Evolutionary conservation across 2,888 invertebrate species (phyloP), one percentile per base, ranked within the genome.

Genomic region (Euclidia mi): DNA sequence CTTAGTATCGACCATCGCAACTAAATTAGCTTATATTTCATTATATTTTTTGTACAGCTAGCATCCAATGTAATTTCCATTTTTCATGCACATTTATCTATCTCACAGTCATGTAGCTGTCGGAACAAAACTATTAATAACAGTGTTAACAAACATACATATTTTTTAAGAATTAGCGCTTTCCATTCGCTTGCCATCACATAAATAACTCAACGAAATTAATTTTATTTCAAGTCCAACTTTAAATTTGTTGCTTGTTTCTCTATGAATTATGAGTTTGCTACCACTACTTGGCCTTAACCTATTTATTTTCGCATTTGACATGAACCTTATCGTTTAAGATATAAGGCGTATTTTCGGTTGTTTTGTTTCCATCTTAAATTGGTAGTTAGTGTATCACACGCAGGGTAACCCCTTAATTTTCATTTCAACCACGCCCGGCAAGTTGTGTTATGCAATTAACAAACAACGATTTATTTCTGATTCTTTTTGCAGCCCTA

Each of bases 391-490:
- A 47, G 52, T 56, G 37, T 59, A 75, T 71, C 71, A 62, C 67
- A 65, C 56, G 67, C 71, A 71, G 71, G 71, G 68, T 57, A 42
- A 51, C 67, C 71, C 71, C 62, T 71, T 71, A 71, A 71, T 71
- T 71, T 67, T 67, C 66, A 67, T 67, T 67, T 67, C 48, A 57
- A 59, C 72, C 73, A 72, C 73, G 59, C 76, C 69, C 38, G 56
- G 61, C 45, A 71, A 67, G 57, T n/a, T 65, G 53, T 64, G 58
- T 71, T 51, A 71, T 51, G 56, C 73, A 73, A 71, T 71, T 73
- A 71, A 73, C 71, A 73, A 73, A 62, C 71, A 55, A 57, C 66
- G 71, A 71, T 71, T 71, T 73, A 70, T 71, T 69, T 52, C 44
- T 44, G 56, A 29, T 45, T 56, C 58, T 49, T 69, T 71, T 55